Evolutionary conservation across 2,797 vertebrate species (phyloP).

Genomic region (Chromis chromis): DNA sequence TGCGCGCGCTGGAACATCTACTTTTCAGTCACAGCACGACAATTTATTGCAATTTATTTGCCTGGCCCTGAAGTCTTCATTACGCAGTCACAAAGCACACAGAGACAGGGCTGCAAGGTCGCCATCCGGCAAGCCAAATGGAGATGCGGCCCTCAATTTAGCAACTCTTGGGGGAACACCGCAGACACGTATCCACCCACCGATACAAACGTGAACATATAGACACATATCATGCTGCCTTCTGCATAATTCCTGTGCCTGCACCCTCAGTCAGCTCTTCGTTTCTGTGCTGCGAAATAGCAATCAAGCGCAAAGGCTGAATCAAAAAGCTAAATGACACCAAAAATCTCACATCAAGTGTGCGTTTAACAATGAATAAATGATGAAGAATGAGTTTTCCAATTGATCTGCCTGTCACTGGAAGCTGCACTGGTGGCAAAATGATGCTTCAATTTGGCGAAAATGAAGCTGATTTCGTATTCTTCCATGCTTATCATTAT

Average conservation of each 20-base stretch:
- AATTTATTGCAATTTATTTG: conserved; percentile 85
- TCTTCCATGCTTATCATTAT: conserved; percentile 67
- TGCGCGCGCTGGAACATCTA: conserved; percentile 43
- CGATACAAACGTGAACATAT: conserved; percentile 25
- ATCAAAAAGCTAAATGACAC: conserved; percentile 52
- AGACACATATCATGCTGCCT: conserved; percentile 15
- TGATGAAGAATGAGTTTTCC: conserved; percentile 62
- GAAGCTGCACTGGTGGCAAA: conserved; percentile 55
- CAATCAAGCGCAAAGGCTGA: conserved; percentile 33
- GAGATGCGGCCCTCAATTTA: conserved; percentile 68
- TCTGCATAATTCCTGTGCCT: neutral
- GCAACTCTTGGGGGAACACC: conserved; percentile 64
- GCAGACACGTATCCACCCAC: conserved; percentile 19
- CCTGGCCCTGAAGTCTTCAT: conserved; percentile 85
- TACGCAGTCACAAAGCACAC: conserved; percentile 68
- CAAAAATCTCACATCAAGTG: conserved; percentile 41
- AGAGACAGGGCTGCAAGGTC: conserved; percentile 75
- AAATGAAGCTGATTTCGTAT: conserved; percentile 71
- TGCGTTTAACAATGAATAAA: conserved; percentile 38
- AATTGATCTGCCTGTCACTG: conserved; percentile 53
- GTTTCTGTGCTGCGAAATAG: conserved; percentile 30
- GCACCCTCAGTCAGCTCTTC: conserved; percentile 14
- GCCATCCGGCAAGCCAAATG: conserved; percentile 69
- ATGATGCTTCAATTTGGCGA: conserved; percentile 56
- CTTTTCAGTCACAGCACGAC: conserved; percentile 77